phyloP scores from a whole-genome alignment of 2,113 vertebrate species.

The Pseudonaja textilis region DNA sequence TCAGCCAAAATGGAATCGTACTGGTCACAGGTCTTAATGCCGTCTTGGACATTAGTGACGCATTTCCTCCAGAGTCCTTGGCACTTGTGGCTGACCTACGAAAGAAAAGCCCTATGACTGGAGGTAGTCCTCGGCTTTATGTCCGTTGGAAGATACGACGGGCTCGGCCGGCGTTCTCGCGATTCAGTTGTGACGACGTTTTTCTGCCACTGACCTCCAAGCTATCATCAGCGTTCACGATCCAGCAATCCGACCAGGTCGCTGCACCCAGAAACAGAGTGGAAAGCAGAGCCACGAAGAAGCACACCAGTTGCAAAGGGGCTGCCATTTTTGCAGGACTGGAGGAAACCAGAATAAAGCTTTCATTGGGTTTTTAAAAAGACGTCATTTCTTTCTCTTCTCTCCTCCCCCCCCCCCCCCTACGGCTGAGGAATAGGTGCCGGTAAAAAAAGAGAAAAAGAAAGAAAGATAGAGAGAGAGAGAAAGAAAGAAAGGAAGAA shows the following conservation, averaged over 20 bases:
- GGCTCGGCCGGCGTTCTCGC: too few relatives aligned
- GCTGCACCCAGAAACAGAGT: constrained; percentile 68
- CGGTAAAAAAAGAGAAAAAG: not conserved
- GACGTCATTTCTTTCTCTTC: too few relatives aligned
- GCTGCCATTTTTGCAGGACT: constrained; percentile 54
- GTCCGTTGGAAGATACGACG: too few relatives aligned
- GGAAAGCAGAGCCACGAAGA: constrained; percentile 60
- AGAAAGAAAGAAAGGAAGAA: too few relatives aligned
- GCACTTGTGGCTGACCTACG: constrained; percentile 73
- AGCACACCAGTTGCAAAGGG: constrained; percentile 55
- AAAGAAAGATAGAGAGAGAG: too few relatives aligned
- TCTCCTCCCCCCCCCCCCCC: too few relatives aligned
- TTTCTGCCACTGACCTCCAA: constrained; percentile 65
- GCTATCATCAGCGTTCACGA: constrained; percentile 74
- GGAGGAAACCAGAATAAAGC: constrained; percentile 23
- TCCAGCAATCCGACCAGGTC: constrained; percentile 75
- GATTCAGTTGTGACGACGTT: not conserved
- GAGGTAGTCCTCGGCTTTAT: not conserved
- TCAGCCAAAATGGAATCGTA: constrained; percentile 74
- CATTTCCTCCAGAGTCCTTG: constrained; percentile 75
- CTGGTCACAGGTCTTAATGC: constrained; percentile 73
- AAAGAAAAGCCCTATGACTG: not conserved
- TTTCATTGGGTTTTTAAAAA: too few relatives aligned
- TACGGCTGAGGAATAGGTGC: not conserved
- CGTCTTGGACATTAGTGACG: constrained; percentile 73